These are phyloP conservation scores for Micrastur ruficollis DNA, from an alignment of 2,797 vertebrate species.

Conservation along the genomic window DNA sequence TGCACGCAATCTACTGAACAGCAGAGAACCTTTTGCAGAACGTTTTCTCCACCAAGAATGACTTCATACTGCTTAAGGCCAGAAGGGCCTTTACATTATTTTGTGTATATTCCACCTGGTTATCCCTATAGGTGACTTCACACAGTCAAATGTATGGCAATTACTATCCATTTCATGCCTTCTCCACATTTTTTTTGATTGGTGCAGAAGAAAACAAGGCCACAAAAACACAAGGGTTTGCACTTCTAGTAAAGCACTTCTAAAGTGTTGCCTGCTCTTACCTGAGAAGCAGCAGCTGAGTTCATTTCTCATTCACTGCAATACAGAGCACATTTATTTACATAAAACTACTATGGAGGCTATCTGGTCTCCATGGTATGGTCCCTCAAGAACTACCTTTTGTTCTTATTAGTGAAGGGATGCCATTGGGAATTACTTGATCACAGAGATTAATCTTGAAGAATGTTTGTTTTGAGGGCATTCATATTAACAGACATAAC, in stretches of 20 bases:
- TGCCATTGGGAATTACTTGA: not conserved
- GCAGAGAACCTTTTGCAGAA: not conserved
- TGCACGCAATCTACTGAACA: not conserved
- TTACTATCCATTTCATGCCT: not conserved
- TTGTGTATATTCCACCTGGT: not conserved
- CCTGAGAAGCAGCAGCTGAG: not conserved
- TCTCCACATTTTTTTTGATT: not conserved
- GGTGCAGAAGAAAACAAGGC: not conserved
- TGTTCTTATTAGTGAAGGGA: not conserved
- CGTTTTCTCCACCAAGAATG: not conserved
- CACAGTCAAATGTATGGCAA: not conserved
- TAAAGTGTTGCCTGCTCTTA: not conserved
- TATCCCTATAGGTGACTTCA: not conserved
- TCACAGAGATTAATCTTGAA: not conserved
- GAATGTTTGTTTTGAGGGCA: conserved; percentile 5
- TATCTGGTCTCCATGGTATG: not conserved
- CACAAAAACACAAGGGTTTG: not conserved
- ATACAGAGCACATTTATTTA: not conserved
- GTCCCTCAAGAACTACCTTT: not conserved
- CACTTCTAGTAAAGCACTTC: not conserved
- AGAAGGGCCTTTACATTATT: not conserved
- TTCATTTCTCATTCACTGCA: not conserved
- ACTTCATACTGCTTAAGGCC: not conserved
- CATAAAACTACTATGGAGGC: not conserved
- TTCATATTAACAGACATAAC: not conserved